Base-by-base conservation (phyloP, 2,888 invertebrate genomes). In the Ctenicera cuprea region DNA sequence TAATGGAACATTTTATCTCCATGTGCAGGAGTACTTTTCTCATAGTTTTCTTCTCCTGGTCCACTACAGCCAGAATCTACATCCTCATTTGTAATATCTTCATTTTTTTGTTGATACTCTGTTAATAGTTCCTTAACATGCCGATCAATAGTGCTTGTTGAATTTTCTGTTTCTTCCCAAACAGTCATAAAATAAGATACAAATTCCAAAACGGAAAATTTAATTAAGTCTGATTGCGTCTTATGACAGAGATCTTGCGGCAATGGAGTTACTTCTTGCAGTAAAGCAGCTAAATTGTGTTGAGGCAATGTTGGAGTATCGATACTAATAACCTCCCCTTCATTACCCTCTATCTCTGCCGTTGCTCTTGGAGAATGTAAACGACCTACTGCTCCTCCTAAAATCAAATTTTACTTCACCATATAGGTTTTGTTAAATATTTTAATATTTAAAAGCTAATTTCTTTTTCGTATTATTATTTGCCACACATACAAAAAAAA, bases 321-420 rank as follows among this genome's bases (percentile, higher is more conserved):
- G 16, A 94, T 93, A 41, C 91, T 90, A 0, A 95, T 93, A 7
- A 94, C 89, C 82, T 94, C 94, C 0, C 93, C 92, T 82, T 95
- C 95, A 79, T 94, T 93, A 0, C 93, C 94, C 85, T 95, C 95
- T n/a, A 95, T 91, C 85, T 95, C 95, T 0, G 95, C 95, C 0
- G 92, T 92, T 4, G 94, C 92, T 52, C 89, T 89, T 0, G 89
- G 89, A 0, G 89, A 88, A 78, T 89, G 88, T 20, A 90, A 83
- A n/a, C 88, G 86, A 0, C 91, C 91, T 0, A 90, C 89, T 7
- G 90, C 90, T 9, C 90, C 90, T 45, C 88, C 89, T 68, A 85
- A 7, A 85, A 61, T 33, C 33, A 9, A n/a, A 63, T 69, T 50
- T 5, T 5, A 8, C 8, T n/a, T n/a, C n/a, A n/a, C n/a, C n/a